Conservation (phyloP, 2,113 vertebrate species). For the Anolis sagrei region DNA sequence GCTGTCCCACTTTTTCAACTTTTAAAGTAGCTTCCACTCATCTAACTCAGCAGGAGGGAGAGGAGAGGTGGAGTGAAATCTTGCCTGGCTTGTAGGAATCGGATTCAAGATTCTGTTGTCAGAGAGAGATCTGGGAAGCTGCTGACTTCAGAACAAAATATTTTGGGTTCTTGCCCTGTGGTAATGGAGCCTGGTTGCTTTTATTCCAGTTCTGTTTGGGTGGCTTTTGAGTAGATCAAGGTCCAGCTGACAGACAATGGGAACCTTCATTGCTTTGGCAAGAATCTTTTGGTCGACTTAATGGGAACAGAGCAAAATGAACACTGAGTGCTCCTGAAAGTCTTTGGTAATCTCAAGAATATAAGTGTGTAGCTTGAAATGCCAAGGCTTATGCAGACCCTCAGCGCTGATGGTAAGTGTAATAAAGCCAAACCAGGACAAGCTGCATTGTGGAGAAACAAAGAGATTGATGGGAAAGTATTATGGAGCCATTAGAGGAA, state of each 20-base stretch:
- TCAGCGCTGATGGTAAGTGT: not conserved
- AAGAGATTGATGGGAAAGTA: not conserved
- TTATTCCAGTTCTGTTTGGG: not conserved
- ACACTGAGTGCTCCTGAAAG: not conserved
- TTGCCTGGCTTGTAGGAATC: not conserved
- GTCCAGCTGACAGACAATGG: conserved; percentile 26
- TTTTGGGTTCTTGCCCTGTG: not conserved
- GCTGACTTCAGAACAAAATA: conserved; percentile 3
- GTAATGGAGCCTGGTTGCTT: not conserved
- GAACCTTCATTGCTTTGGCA: conserved; percentile 15
- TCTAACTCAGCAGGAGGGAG: too few relatives aligned
- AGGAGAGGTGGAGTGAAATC: too few relatives aligned
- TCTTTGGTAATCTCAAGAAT: not conserved
- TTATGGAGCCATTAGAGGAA: not conserved
- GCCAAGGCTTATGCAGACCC: not conserved
- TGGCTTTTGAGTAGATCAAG: conserved; percentile 30
- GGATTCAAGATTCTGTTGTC: not conserved
- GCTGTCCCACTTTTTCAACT: too few relatives aligned
- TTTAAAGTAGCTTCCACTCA: too few relatives aligned
- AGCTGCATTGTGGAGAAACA: not conserved
- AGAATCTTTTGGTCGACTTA: not conserved
- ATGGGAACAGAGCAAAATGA: conserved; percentile 27
- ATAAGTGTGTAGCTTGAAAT: not conserved
- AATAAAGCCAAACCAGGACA: not conserved
- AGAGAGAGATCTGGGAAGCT: conserved; percentile 26